Evolutionary conservation across 2,888 invertebrate genomes (phyloP), one percentile per base, ranked within the genome.

Genomic region (Acleris laterana): DNA sequence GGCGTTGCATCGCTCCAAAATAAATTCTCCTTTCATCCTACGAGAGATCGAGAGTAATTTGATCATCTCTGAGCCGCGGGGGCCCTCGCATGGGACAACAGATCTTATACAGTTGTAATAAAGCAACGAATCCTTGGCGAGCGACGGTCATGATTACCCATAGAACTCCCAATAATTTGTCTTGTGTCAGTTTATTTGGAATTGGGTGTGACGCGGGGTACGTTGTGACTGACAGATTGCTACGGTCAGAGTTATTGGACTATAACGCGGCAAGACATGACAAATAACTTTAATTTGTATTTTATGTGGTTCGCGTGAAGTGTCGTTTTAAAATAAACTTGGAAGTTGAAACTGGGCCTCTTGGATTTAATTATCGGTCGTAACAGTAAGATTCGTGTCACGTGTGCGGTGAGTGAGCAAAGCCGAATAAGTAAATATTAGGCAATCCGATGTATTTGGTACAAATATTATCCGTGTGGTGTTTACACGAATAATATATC

Each of bases 121-220:
- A 32, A 49, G 55, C 46, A 22, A 20, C 20, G 17, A 38, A 46
- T 60, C 32, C 53, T 58, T 51, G 11, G 52, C 22, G 25, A n/a
- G 25, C 42, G 32, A 25, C 48, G 25, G 53, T 49, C 44, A 50
- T 55, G 66, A 66, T 62, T 62, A 56, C 62, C 66, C 61, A 57
- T 66, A 66, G 60, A 55, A 56, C 51, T 57, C 50, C 55, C 22
- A 38, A 66, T 62, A 57, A 66, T 66, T 62, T 66, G 61, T 62
- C 66, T 61, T 51, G 57, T 62, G 62, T 66, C 66, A 38, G 66
- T 66, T 66, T 62, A 62, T 62, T 52, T 57, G 66, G 48, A 52
- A 66, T 66, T 62, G 62, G 66, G 66, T 62, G 56, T 57, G 66
- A 66, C 66, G 32, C 57, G 52, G 66, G 66, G 42, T 32, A 46